Conservation (phyloP, 2,113 vertebrate species). For the Atlantisia rogersi region DNA sequence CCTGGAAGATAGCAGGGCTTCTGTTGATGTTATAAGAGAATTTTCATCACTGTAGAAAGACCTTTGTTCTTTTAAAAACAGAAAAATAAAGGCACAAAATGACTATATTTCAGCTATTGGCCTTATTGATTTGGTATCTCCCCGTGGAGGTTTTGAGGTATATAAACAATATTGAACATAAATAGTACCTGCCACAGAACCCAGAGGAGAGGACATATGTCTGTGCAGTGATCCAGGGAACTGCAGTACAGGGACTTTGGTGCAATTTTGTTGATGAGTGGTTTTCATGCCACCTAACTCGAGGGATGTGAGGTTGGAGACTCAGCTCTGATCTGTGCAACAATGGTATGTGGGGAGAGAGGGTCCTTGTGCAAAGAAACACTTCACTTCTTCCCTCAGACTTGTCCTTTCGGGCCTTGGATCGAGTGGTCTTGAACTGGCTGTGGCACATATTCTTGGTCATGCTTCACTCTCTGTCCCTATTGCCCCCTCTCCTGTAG, state of each 20-base stretch:
- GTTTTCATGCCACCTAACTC: neutral
- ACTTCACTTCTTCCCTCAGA: neutral
- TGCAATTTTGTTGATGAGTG: slow-evolving; percentile 4
- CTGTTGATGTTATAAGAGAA: neutral
- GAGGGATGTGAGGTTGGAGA: neutral
- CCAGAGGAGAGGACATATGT: neutral
- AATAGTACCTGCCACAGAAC: slow-evolving; percentile 17
- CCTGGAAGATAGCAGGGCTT: neutral
- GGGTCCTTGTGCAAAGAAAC: neutral
- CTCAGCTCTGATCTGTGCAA: neutral
- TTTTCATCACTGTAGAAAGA: neutral
- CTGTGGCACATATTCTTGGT: neutral
- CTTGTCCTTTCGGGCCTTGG: neutral
- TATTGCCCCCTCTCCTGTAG: neutral
- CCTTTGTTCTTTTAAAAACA: neutral
- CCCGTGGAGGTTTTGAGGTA: neutral
- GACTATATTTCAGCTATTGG: neutral
- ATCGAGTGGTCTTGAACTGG: neutral
- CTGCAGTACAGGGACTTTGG: neutral
- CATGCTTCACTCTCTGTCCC: accelerated
- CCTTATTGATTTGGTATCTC: slow-evolving; percentile 39
- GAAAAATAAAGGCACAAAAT: neutral
- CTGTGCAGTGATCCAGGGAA: neutral
- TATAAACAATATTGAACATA: slow-evolving; percentile 43
- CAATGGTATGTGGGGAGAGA: accelerated